These are phyloP conservation scores for Zootoca vivipara DNA, from an alignment of 2,113 vertebrate genomes.

Conservation along the genomic window DNA sequence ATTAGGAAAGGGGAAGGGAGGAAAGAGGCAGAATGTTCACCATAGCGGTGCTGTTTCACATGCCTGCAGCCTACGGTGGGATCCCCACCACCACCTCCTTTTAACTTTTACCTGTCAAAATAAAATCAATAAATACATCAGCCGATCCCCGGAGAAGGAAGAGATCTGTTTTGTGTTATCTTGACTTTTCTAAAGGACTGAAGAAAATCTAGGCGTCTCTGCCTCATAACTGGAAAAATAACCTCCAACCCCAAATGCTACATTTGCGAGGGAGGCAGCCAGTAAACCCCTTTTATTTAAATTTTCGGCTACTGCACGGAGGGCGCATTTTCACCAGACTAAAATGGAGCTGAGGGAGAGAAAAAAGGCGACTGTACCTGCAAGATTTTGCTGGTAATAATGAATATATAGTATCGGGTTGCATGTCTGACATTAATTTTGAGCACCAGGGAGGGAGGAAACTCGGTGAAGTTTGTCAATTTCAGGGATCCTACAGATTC, in stretches of 20 bases:
- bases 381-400: not conserved
- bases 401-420: not conserved
- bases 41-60: slow-evolving; percentile 76
- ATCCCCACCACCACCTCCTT: not conserved
- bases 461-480: slow-evolving; percentile 28
- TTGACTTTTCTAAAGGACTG: slow-evolving; percentile 37
- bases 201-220: slow-evolving; percentile 22
- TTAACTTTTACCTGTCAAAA: slow-evolving; percentile 50
- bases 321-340: not conserved
- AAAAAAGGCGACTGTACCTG: not conserved
- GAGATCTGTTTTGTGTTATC: slow-evolving; percentile 30
- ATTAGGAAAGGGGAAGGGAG: slow-evolving; percentile 10
- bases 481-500: slow-evolving; percentile 29
- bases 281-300: not conserved
- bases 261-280: not conserved
- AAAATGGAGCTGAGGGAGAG: not conserved
- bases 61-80: not conserved
- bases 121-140: slow-evolving; percentile 48
- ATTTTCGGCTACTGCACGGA: not conserved
- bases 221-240: not conserved
- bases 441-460: slow-evolving; percentile 3
- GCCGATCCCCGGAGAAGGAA: slow-evolving; percentile 23
- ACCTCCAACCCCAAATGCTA: not conserved
- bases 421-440: slow-evolving; percentile 34
- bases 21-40: slow-evolving; percentile 26